phyloP scores from a whole-genome alignment of 2,888 invertebrate species.

The Phyto melanocephala region DNA sequence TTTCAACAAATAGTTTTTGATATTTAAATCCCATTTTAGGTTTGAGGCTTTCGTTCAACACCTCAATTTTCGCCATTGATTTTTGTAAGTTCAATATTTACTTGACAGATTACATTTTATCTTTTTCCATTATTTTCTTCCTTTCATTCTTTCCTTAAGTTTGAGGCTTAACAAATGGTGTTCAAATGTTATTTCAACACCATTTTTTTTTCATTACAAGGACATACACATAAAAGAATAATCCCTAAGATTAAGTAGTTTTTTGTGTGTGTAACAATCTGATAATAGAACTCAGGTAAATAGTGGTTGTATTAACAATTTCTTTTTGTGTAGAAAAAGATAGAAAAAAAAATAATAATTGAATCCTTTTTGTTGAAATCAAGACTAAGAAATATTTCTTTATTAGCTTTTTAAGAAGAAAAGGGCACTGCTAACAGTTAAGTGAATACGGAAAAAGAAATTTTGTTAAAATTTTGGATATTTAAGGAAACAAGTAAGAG shows the following conservation, averaged over 20 bases:
- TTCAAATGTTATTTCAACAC: background rate
- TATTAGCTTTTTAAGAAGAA: constrained; percentile 14
- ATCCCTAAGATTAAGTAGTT: background rate
- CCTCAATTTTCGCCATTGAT: background rate
- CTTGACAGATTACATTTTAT: background rate
- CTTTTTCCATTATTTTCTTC: constrained; percentile 2
- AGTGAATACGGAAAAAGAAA: background rate
- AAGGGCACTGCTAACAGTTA: background rate
- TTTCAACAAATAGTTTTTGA: too few species aligned
- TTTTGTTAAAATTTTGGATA: too few species aligned
- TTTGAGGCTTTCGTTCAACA: background rate
- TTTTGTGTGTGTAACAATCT: constrained; percentile 4
- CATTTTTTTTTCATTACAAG: background rate
- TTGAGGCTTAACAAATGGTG: constrained; percentile 8
- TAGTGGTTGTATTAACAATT: background rate
- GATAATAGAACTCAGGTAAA: constrained; percentile 16
- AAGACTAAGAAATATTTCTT: constrained; percentile 15
- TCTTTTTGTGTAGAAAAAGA: background rate
- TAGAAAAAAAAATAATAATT: constrained; percentile 23
- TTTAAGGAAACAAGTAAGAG: too few species aligned
- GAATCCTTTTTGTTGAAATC: constrained; percentile 46
- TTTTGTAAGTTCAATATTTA: background rate
- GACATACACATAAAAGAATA: background rate
- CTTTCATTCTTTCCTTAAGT: constrained; percentile 23
- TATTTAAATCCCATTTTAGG: too few species aligned